Base-by-base conservation (phyloP, 2,113 vertebrate species). In the Cololabis saira region DNA sequence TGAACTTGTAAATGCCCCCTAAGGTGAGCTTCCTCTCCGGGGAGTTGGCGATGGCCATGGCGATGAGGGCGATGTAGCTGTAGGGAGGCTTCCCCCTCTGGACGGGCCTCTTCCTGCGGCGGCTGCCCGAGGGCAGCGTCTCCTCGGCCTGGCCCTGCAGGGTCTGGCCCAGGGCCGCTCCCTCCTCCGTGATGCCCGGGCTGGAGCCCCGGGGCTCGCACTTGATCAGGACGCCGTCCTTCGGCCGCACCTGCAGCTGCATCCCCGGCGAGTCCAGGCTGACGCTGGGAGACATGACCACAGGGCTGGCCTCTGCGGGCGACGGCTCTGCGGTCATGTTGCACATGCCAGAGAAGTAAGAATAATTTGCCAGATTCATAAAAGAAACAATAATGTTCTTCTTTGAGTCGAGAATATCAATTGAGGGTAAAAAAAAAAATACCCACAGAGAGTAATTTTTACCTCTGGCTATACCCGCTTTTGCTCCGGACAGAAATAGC, bases 11-110 rank as follows among this genome's bases (percentile, higher is more conserved):
- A 83, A 99, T 99, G 70, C 96, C 96, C 1, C 96, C 96, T 78
- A 99, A 86, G 1, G 97, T 97, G 63, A 99, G 95, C 37, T 97
- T 95, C 76, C 96, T 95, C 85, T 98, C 97, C 0, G 96, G 92
- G 1, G 97, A 96, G 89, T 98, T 96, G 61, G 97, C 96, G 42
- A 99, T 95, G 78, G 97, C 95, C 97, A 99, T 98, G 52, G 97
- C 95, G 67, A 98, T 99, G 60, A 99, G 95, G 2, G 97, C 97
- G 81, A 99, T 99, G 91, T 99, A 99, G 42, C 95, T 96, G 90
- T 98, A 99, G 0, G 97, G 97, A 3, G 97, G 97, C 33, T 99
- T 99, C 12, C 96, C 97, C 37, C 97, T 89, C 86, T 96, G 96
- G 62, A 97, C 94, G 15, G 97, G 96, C 65, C 97, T 93, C 86